Base-by-base conservation (phyloP, 2,888 invertebrate genomes). In the Eledone cirrhosa region DNA sequence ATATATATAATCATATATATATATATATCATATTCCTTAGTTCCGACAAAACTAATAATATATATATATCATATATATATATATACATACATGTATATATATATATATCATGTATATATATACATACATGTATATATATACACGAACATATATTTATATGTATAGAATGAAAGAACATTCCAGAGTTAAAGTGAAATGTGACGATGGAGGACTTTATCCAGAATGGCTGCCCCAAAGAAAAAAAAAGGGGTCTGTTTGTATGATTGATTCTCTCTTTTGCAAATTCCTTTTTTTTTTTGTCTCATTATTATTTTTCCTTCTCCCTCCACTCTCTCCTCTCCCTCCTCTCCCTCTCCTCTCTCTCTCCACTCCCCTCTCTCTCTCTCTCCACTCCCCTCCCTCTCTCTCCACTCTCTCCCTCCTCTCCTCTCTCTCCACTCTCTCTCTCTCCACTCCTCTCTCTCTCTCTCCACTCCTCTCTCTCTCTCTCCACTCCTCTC, bases 71-170 rank as follows among this genome's bases (percentile, higher is more conserved):
- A 63, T 24, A 63, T 14, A 63, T 14, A 22, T 59, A 2, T 19
- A 63, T 63, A 24, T 63, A 19, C 24, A 63, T 63, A 63, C n/a
- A 24, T 63, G 63, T 63, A 24, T 24, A 63, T 22, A 63, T 53
- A 53, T 22, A 53, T 53, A 53, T 53, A 53, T 53, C 22, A 67
- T 67, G 31, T 13, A 67, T 67, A 67, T 67, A 67, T 63, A 63
- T 63, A 27, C 19, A 63, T 63, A 63, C 63, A 7, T 19, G 31
- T 27, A 27, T 67, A 67, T 67, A 29, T 31, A 67, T 67, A 14
- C 24, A 14, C 24, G 7, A 4, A 29, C 31, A 27, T 67, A 67
- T 16, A 67, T 29, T 16, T 67, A 67, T 19, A 22, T 33, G 13
- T 69, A 29, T 69, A 4, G 27, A 24, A 41, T 8, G 41, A 41